Conservation (phyloP, 2,113 vertebrate species). For the Loxodonta africana region DNA sequence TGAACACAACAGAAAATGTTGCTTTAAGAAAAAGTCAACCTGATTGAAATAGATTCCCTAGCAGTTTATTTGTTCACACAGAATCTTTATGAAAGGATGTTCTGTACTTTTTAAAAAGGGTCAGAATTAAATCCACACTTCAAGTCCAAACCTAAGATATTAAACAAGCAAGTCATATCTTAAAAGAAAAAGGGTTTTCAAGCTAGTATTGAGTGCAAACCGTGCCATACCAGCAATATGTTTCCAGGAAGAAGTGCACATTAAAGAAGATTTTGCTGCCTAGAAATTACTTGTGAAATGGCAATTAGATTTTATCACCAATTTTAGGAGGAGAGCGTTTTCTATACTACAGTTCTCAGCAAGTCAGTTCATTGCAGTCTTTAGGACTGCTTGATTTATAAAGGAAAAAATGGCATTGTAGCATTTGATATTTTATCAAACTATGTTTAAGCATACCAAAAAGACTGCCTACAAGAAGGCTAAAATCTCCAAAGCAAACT, state of each 20-base stretch:
- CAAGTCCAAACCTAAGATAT: neutral
- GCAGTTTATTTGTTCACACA: neutral
- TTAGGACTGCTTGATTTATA: neutral
- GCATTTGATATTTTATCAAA: neutral
- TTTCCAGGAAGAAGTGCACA: neutral
- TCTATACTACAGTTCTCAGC: neutral
- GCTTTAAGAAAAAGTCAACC: neutral
- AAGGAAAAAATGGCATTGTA: neutral
- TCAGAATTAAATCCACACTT: neutral
- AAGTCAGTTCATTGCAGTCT: neutral
- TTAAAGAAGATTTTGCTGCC: neutral
- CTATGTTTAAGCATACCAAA: neutral
- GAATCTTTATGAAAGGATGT: neutral
- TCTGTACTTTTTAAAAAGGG: neutral
- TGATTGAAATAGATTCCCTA: slow-evolving; percentile 20
- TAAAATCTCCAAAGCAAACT: neutral
- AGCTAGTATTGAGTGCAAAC: neutral
- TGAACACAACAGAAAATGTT: slow-evolving; percentile 67
- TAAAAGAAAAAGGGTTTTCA: slow-evolving; percentile 49
- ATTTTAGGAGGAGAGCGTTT: neutral
- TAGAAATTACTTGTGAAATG: slow-evolving; percentile 29
- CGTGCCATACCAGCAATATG: neutral
- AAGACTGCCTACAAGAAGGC: neutral
- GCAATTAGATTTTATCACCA: neutral
- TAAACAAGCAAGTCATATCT: neutral